Evolutionary conservation across 2,797 vertebrate species (phyloP).

Genomic region (Malurus leucopterus): DNA sequence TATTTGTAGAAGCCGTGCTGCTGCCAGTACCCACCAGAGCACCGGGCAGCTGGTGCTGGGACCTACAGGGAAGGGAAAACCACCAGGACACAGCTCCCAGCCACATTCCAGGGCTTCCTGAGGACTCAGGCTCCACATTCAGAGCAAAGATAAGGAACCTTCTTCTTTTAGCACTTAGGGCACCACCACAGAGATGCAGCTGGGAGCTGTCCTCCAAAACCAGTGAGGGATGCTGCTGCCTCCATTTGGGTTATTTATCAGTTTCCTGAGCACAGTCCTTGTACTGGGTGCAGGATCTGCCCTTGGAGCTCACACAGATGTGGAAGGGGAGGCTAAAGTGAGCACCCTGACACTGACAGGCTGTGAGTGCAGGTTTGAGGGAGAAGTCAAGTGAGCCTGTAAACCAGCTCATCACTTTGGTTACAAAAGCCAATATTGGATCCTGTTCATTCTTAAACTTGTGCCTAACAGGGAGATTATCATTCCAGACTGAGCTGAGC

Average conservation of each 20-base stretch:
- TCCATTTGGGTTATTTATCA: not conserved
- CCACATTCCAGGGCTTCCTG: not conserved
- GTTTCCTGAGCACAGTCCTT: not conserved
- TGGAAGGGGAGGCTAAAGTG: not conserved
- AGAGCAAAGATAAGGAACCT: not conserved
- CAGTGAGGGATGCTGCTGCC: not conserved
- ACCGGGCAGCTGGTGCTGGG: not conserved
- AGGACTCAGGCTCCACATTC: not conserved
- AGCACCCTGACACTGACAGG: not conserved
- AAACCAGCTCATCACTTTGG: slow-evolving; percentile 46
- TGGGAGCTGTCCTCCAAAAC: not conserved
- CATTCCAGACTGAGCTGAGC: not conserved
- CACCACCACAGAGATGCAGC: not conserved
- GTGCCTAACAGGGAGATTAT: not conserved
- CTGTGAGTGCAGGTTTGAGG: slow-evolving; percentile 19
- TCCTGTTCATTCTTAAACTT: slow-evolving; percentile 34
- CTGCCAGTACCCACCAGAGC: not conserved
- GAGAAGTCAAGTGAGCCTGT: slow-evolving; percentile 44
- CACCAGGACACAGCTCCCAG: rapidly evolving
- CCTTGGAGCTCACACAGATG: not conserved
- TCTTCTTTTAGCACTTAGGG: not conserved
- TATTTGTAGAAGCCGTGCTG: not conserved
- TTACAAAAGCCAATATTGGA: slow-evolving; percentile 15
- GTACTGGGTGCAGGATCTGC: not conserved
- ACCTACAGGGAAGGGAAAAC: not conserved